A percentile compares a stretch with the other conserved stretches of the same genome.
Conservation (phyloP, 2,797 vertebrate species). For the Coluber constrictor region DNA sequence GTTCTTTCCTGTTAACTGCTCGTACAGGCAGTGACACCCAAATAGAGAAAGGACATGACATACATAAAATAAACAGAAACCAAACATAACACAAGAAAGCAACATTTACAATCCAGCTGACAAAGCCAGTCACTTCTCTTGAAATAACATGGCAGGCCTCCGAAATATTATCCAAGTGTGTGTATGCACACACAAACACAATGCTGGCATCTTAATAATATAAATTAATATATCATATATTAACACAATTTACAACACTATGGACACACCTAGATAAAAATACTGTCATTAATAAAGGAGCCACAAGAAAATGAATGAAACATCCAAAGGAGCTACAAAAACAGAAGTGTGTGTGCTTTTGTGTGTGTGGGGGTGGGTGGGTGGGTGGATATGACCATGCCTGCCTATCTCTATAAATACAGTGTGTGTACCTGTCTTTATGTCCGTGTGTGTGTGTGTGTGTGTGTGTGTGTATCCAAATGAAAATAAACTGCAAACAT, state of each 20-base stretch:
- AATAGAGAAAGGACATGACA: conserved; percentile 54
- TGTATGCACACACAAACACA: neutral
- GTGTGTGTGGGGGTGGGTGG: too few species aligned
- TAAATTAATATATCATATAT: neutral
- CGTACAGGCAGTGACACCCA: conserved; percentile 35
- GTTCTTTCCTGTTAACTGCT: neutral
- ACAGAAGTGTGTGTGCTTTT: conserved; percentile 30
- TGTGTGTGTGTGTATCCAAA: conserved; percentile 44
- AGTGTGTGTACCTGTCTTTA: neutral
- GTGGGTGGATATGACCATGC: neutral
- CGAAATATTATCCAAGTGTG: conserved; percentile 63
- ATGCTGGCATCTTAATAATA: neutral
- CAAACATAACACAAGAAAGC: conserved; percentile 59
- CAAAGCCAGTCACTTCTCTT: conserved; percentile 66
- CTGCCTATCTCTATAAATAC: neutral
- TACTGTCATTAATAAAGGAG: conserved; percentile 77
- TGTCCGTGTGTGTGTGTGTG: neutral
- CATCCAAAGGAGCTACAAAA: conserved; percentile 55
- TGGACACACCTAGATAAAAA: conserved; percentile 39
- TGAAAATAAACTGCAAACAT: conserved; percentile 81
- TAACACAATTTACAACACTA: too few species aligned
- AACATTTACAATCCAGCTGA: conserved; percentile 58
- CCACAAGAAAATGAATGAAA: conserved; percentile 53
- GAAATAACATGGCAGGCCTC: conserved; percentile 64
- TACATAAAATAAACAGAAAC: conserved; percentile 64